Conservation (phyloP, 2,888 invertebrate genomes). For the Hirtodrosophila trivittata region DNA sequence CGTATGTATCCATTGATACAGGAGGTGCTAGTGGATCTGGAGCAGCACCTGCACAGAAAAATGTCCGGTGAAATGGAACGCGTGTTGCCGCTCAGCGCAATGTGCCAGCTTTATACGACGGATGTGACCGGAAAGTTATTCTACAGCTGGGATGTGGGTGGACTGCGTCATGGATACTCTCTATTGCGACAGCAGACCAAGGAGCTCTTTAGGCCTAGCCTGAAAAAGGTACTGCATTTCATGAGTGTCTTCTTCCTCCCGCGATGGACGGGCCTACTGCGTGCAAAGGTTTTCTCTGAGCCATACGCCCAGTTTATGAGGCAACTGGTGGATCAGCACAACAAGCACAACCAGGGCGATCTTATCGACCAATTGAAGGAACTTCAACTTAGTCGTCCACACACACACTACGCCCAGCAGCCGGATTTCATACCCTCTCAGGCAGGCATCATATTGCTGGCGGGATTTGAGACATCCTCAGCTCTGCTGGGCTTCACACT, state of each 20-base stretch:
- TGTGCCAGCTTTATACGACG: constrained; percentile 80
- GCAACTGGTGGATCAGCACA: constrained; percentile 61
- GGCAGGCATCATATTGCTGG: constrained; percentile 80
- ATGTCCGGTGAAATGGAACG: constrained; percentile 35
- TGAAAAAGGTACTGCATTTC: constrained; percentile 63
- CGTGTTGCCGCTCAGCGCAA: constrained; percentile 62
- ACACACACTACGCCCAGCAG: constrained; percentile 58
- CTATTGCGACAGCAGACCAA: constrained; percentile 62
- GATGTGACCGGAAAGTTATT: constrained; percentile 79
- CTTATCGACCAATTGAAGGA: constrained; percentile 84
- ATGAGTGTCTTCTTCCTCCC: constrained; percentile 78
- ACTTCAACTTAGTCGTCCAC: constrained; percentile 63
- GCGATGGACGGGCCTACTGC: constrained; percentile 50
- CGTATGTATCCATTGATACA: constrained; percentile 81
- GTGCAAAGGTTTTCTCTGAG: constrained; percentile 73
- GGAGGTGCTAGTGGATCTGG: constrained; percentile 64
- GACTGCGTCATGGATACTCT: constrained; percentile 66
- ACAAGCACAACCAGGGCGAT: constrained; percentile 71
- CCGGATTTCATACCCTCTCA: constrained; percentile 79
- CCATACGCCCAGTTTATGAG: constrained; percentile 79
- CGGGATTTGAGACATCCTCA: constrained; percentile 82
- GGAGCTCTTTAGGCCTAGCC: constrained; percentile 64
- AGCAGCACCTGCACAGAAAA: constrained; percentile 46
- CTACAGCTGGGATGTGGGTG: constrained; percentile 72
- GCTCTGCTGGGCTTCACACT: constrained; percentile 83